Percentiles rank a stretch among this genome's conserved stretches.
These are phyloP conservation scores for Lutjanus erythropterus DNA, from an alignment of 2,113 vertebrate genomes.

Conservation along the genomic window DNA sequence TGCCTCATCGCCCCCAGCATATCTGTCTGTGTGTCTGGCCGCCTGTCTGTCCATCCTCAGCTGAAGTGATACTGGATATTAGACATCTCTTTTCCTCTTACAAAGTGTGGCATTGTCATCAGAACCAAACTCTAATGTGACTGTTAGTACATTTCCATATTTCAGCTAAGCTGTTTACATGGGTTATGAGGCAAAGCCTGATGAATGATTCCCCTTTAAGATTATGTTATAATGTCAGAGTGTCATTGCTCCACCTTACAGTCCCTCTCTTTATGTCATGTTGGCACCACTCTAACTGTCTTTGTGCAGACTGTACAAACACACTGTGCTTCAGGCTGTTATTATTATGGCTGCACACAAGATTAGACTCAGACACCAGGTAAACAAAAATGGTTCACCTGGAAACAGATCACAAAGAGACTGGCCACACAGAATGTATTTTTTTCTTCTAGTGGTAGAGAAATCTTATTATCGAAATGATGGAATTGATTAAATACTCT, in stretches of 20 bases:
- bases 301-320: constrained; percentile 24
- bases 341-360: constrained; percentile 42
- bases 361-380: constrained; percentile 40
- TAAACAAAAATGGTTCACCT: constrained; percentile 37
- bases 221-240: not conserved
- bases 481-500: not conserved
- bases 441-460: not conserved
- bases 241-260: not conserved
- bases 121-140: not conserved
- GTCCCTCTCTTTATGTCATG: constrained; percentile 11
- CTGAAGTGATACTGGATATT: constrained; percentile 16
- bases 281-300: constrained; percentile 1
- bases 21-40: constrained; percentile 35
- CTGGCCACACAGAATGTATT: not conserved
- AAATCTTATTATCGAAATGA: not conserved
- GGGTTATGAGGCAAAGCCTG: not conserved
- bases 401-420: constrained; percentile 28
- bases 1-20: constrained; percentile 41
- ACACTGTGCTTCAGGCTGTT: constrained; percentile 33
- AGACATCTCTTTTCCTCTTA: not conserved
- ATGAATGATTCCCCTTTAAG: not conserved
- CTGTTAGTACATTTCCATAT: constrained; percentile 24
- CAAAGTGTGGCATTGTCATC: not conserved
- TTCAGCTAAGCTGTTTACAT: constrained; percentile 1
- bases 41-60: constrained; percentile 22